Evolutionary conservation across 2,113 vertebrate genomes (phyloP).

Genomic region (Serinus canaria): DNA sequence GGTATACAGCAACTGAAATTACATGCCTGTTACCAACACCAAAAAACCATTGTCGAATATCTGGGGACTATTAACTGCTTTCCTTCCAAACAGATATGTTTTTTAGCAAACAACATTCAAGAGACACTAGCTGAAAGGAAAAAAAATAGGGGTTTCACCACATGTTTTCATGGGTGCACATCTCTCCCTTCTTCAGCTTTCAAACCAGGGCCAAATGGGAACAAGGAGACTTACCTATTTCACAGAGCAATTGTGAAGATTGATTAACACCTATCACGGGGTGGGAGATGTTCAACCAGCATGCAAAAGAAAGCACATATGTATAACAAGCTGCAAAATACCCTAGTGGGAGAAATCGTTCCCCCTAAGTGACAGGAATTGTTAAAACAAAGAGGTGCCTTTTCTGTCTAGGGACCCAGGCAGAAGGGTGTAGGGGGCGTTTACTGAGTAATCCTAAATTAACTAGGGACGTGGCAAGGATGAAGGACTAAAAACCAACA

Average conservation of each 20-base stretch:
- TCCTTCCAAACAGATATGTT: neutral
- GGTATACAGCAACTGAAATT: neutral
- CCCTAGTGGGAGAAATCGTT: neutral
- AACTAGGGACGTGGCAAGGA: neutral
- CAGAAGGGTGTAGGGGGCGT: neutral
- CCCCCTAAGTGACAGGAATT: neutral
- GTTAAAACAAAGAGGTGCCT: neutral
- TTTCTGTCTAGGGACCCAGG: neutral
- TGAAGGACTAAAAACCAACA: neutral
- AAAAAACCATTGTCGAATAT: neutral
- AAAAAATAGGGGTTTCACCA: neutral
- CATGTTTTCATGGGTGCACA: neutral
- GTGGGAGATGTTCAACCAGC: neutral
- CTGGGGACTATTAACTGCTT: conserved; percentile 35
- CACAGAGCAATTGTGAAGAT: neutral
- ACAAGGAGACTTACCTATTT: neutral
- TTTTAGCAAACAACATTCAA: neutral
- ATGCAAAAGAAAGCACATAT: neutral
- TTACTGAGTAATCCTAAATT: neutral
- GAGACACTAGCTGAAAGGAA: neutral
- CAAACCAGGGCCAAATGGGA: neutral
- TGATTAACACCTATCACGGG: neutral
- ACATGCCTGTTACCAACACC: conserved; percentile 14
- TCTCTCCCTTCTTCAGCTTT: neutral
- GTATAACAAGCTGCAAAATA: neutral